phyloP scores from a whole-genome alignment of 2,113 vertebrate genomes.

The Platichthys stellatus region DNA sequence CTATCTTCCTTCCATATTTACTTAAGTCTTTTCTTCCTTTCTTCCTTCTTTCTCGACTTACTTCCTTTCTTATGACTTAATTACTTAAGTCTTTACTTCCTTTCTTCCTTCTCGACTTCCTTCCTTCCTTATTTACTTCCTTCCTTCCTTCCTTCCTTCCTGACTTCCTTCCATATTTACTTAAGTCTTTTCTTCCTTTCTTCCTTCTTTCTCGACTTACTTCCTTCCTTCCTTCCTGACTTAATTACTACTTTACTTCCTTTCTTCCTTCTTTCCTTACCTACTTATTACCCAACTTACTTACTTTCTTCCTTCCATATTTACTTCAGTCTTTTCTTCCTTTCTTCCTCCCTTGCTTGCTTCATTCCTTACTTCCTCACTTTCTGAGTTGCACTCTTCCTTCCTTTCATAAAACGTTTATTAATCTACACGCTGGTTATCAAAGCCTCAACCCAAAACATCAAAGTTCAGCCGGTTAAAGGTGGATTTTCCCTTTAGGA shows the following conservation, averaged over 20 bases:
- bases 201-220: too few relatives aligned
- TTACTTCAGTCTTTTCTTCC: background rate
- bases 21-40: too few relatives aligned
- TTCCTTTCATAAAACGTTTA: background rate
- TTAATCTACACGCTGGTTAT: background rate
- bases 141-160: background rate
- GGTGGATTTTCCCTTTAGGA: slow-evolving; percentile 8
- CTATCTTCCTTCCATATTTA: background rate
- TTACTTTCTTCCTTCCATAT: background rate
- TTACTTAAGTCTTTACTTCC: background rate
- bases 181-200: too few relatives aligned
- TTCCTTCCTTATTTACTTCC: background rate
- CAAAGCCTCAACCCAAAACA: background rate
- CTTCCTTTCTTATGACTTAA: too few relatives aligned
- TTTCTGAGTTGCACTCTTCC: background rate
- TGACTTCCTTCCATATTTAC: background rate
- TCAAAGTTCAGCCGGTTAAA: background rate
- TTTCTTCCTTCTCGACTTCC: background rate
- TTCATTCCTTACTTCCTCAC: too few relatives aligned
- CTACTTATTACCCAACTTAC: background rate
- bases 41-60: too few relatives aligned
- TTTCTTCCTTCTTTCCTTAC: background rate
- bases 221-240: too few relatives aligned
- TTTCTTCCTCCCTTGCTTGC: background rate
- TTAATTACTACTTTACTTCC: too few relatives aligned